Base-by-base conservation (phyloP, 2,888 invertebrate genomes). In the Phyto melanocephala region DNA sequence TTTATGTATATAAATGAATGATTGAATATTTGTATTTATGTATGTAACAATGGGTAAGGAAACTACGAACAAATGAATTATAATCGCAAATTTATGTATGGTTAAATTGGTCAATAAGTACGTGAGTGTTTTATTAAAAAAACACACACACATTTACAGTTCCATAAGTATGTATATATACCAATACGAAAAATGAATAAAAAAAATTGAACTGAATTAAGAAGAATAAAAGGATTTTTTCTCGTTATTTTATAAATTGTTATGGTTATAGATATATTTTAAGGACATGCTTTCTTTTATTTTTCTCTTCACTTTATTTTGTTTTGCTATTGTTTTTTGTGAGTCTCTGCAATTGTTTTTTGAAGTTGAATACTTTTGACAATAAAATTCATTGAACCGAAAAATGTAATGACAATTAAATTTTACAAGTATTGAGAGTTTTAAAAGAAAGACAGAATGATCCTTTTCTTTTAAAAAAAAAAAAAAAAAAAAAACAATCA, bases 381-480 rank as follows among this genome's bases (percentile, higher is more conserved):
- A 78, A 70, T 78, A 75, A 82, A 65, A 78, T 75, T 82, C 78
- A 82, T 24, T 82, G 81, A 82, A 78, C 81, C 65, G 74, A 50
- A 82, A 82, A 78, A 65, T 24, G 63, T 82, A 70, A 75, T 70
- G 81, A 82, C 78, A 82, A 82, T 82, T 65, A 82, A 70, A 63
- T 71, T 82, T 60, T 22, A 63, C 35, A 42, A 63, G 20, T 72
- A 37, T 56, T 24, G 11, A 47, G 65, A 67, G 47, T 67, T 47
- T 47, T 28, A 11, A 8, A 24, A 42, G 15, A 35, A 42, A 20
- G 22, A 60, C 35, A 35, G 37, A 7, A 56, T 33, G n/a, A 1
- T 70, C 28, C 37, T 28, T 10, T 24, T 63, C 42, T 0, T 15
- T 28, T 3, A 3, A 28, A 28, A 28, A 28, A 28, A 28, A 6